Base-by-base conservation (phyloP, 2,113 vertebrate genomes). In the Ceratotherium simum region DNA sequence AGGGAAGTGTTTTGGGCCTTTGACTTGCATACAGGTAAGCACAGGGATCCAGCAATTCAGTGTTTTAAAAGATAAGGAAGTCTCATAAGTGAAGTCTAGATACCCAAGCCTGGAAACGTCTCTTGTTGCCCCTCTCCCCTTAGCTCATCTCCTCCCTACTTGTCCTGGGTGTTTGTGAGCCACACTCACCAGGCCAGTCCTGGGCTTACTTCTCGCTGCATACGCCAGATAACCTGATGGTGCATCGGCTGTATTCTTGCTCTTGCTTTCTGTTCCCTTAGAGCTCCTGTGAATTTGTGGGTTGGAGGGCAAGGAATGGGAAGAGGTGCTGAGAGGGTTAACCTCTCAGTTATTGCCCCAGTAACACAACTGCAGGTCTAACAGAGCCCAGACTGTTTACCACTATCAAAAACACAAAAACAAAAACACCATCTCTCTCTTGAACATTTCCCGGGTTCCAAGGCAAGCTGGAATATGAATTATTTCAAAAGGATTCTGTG, bases 391-490 rank as follows among this genome's bases (percentile, higher is more conserved):
- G 72, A 83, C 21, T 81, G 33, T 64, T 91, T 64, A 93, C 36
- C 11, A 2, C 33, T 67, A 17, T 54, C n/a, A 62, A 80, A 95
- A 78, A 36, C 27, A 72, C 39, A 81, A 46, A 83, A 60, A 78
- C 39, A 80, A 93, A 94, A 84, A 56, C 23, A 29, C 10, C 25
- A 17, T n/a, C 60, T 78, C 39, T 78, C 39, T 29, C 39, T 92
- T 67, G 84, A 90, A 69, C 18, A 75, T 73, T 8, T 85, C 64
- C 81, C 69, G 90, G 54, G 58, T 73, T 73, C 75, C 56, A 58
- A 64, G n/a, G 70, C 83, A 96, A 91, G 79, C 8, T 90, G 39
- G 79, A 81, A 73, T 90, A 72, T 65, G 46, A 70, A 97, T 96
- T 83, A 36, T 92, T 95, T 96, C 76, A 31, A 92, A 95, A 76